Percentiles rank a stretch among this genome's conserved stretches.
Evolutionary conservation across 2,113 vertebrate species (phyloP).

Genomic region (Scopus umbretta): DNA sequence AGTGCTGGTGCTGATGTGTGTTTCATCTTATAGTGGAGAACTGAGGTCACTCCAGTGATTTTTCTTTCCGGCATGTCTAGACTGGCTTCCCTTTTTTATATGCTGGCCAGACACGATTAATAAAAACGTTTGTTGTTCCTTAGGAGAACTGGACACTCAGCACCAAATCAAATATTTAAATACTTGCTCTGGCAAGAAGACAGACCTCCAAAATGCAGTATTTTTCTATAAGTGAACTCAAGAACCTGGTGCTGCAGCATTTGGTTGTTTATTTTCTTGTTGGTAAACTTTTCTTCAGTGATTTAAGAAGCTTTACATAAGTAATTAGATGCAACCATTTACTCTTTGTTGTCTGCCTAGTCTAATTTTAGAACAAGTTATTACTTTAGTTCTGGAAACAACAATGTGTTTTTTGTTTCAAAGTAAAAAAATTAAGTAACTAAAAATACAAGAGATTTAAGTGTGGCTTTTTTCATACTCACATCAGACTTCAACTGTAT

Average conservation of each 20-base stretch:
- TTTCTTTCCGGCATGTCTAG: slow-evolving; percentile 48
- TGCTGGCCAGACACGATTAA: slow-evolving; percentile 14
- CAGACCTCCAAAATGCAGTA: not conserved
- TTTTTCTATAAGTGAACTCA: slow-evolving; percentile 23
- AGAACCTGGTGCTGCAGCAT: not conserved
- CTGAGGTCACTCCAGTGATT: slow-evolving; percentile 17
- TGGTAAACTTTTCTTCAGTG: not conserved
- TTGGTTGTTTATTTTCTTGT: not conserved
- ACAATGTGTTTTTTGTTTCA: not conserved
- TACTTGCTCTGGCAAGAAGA: slow-evolving; percentile 20
- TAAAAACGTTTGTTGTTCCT: slow-evolving; percentile 18
- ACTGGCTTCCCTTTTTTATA: slow-evolving; percentile 46
- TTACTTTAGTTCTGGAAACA: not conserved
- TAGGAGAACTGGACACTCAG: slow-evolving; percentile 20
- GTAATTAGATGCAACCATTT: not conserved
- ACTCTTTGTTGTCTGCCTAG: not conserved
- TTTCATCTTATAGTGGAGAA: slow-evolving; percentile 23
- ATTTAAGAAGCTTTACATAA: not conserved
- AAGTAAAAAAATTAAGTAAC: not conserved
- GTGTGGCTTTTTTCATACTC: not conserved
- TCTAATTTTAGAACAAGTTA: not conserved
- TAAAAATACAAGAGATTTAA: slow-evolving; percentile 1
- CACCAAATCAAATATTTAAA: slow-evolving; percentile 53
- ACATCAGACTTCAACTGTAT: not conserved
- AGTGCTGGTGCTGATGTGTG: not conserved